phyloP scores from a whole-genome alignment of 2,113 vertebrate genomes.

The Neotoma lepida region DNA sequence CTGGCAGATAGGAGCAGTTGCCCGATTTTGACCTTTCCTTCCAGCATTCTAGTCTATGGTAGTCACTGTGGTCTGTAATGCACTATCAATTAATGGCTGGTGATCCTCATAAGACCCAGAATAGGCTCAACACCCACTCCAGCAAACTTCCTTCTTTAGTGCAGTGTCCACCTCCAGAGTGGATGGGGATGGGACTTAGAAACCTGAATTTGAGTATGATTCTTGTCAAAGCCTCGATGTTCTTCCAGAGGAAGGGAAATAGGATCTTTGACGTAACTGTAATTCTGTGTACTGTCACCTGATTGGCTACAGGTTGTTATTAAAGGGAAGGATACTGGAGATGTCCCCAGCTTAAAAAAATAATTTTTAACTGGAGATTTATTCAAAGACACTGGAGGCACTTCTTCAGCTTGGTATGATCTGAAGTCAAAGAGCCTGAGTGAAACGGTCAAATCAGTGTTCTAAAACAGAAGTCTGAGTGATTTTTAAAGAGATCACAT shows the following conservation, averaged over 20 bases:
- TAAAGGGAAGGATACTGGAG: not conserved
- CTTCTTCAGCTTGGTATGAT: not conserved
- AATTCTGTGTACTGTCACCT: not conserved
- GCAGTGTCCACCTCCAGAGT: not conserved
- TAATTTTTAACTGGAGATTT: constrained; percentile 10
- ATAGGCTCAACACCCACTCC: not conserved
- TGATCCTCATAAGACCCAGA: not conserved
- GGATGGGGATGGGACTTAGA: not conserved
- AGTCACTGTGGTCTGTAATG: not conserved
- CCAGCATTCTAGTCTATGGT: not conserved
- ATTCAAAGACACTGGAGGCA: not conserved
- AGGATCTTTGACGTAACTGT: not conserved
- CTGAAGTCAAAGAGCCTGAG: constrained; percentile 31
- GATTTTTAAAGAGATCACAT: constrained; percentile 21
- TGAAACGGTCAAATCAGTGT: not conserved
- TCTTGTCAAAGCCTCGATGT: not conserved
- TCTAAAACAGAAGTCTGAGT: not conserved
- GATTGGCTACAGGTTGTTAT: not conserved
- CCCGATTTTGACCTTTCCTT: not conserved
- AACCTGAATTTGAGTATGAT: not conserved
- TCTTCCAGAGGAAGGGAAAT: not conserved
- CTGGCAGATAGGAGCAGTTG: not conserved
- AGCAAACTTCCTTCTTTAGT: not conserved
- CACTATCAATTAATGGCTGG: not conserved
- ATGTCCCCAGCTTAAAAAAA: not conserved